A percentile compares a stretch with the other conserved stretches of the same genome.
Evolutionary conservation across 2,797 vertebrate species (phyloP).

Genomic region (Pagetopsis macropterus): DNA sequence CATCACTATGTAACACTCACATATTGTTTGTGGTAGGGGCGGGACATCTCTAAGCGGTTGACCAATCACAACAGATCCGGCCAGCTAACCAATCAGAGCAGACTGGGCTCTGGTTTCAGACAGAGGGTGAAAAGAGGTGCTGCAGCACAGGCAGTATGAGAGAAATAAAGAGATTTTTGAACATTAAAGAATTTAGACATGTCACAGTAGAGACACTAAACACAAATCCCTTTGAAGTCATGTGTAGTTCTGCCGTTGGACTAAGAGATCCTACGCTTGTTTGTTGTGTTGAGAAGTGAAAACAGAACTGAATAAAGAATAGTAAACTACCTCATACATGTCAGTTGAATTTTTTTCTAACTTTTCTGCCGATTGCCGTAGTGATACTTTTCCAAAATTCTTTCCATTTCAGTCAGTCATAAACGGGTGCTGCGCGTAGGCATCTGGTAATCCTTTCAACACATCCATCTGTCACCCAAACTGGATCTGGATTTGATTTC

Average conservation of each 20-base stretch:
- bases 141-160: no score
- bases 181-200: no score
- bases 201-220: no score
- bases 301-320: not conserved
- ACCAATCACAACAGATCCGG: no score
- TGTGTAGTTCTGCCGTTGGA: not conserved
- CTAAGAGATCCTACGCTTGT: not conserved
- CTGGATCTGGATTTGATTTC: not conserved
- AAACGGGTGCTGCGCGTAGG: not conserved
- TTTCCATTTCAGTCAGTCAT: not conserved
- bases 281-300: constrained; percentile 7
- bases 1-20: no score
- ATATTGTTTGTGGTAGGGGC: no score
- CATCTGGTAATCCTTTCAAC: not conserved
- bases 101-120: no score
- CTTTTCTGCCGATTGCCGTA: not conserved
- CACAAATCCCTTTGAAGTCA: no score
- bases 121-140: no score
- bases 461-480: not conserved
- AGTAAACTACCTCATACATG: not conserved
- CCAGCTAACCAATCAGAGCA: no score
- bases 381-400: not conserved
- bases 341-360: not conserved
- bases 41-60: no score
- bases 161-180: no score